A percentile compares a stretch with the other conserved stretches of the same genome.
These are phyloP conservation scores for Hipposideros larvatus DNA, from an alignment of 2,797 vertebrate species.

Conservation along the genomic window DNA sequence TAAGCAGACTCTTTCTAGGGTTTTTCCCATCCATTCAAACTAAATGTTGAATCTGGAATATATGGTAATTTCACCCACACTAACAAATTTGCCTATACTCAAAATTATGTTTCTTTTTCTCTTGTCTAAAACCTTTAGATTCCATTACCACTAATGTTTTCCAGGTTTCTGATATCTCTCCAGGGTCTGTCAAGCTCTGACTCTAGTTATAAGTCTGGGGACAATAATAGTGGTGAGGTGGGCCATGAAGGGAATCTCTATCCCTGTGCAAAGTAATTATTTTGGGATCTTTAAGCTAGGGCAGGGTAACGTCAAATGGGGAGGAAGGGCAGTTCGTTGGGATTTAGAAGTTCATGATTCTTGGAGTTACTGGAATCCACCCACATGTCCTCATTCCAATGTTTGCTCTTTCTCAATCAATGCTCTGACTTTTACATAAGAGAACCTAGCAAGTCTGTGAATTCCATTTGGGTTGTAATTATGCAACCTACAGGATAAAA, in stretches of 20 bases:
- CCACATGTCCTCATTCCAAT: constrained; percentile 68
- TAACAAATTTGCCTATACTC: neutral
- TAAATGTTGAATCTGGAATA: neutral
- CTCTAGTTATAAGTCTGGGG: neutral
- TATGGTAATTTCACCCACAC: neutral
- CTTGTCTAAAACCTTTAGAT: neutral
- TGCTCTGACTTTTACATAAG: constrained; percentile 73
- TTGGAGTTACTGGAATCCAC: constrained; percentile 45
- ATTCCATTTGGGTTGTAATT: constrained; percentile 78
- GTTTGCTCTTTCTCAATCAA: constrained; percentile 68
- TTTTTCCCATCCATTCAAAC: neutral
- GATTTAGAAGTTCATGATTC: constrained; percentile 41
- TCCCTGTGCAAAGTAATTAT: neutral
- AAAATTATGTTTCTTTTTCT: neutral
- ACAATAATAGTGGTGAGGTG: neutral
- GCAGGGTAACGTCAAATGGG: neutral
- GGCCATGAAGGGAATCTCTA: neutral
- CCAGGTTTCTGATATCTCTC: neutral
- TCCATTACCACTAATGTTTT: neutral
- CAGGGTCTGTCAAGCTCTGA: neutral
- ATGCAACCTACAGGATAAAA: constrained; percentile 69
- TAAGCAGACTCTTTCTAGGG: neutral
- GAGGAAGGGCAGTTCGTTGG: neutral
- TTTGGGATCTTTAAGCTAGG: neutral
- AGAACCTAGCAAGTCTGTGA: constrained; percentile 66